Conservation (phyloP, 2,797 vertebrate species). For the Acanthis flammea region DNA sequence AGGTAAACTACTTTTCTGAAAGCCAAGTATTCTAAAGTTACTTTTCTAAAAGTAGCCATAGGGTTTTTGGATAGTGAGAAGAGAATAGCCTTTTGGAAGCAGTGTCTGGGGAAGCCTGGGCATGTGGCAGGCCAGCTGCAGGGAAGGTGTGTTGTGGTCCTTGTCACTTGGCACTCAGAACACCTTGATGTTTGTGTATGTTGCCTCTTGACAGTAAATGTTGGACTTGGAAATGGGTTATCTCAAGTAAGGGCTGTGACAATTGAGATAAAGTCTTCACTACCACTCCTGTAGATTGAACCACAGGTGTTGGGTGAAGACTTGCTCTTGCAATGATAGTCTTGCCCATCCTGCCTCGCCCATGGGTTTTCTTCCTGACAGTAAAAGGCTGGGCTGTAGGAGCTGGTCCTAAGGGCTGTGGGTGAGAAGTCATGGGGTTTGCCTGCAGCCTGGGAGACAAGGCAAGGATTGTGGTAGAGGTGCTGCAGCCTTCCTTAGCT, state of each 20-base stretch:
- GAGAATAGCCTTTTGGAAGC: neutral
- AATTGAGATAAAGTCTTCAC: neutral
- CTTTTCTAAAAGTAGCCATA: neutral
- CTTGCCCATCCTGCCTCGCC: neutral
- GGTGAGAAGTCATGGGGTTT: neutral
- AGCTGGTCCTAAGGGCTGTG: neutral
- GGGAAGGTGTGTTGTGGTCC: neutral
- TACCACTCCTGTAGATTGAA: neutral
- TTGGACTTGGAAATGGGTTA: neutral
- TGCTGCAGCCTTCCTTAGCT: neutral
- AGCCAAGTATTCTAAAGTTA: neutral
- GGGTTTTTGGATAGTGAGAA: neutral
- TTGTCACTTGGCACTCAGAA: rapidly evolving
- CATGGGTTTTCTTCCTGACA: neutral
- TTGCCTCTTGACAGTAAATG: neutral
- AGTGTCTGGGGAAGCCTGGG: neutral
- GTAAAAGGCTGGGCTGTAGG: neutral
- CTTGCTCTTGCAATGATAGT: neutral
- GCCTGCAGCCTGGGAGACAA: neutral
- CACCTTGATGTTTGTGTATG: neutral
- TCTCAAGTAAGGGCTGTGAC: neutral
- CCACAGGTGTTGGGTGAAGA: neutral
- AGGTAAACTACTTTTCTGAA: neutral
- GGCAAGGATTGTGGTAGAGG: neutral
- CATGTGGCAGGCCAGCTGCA: neutral